Evolutionary conservation across 2,888 invertebrate genomes (phyloP).

Genomic region (Liopterus haemorrhoidalis): DNA sequence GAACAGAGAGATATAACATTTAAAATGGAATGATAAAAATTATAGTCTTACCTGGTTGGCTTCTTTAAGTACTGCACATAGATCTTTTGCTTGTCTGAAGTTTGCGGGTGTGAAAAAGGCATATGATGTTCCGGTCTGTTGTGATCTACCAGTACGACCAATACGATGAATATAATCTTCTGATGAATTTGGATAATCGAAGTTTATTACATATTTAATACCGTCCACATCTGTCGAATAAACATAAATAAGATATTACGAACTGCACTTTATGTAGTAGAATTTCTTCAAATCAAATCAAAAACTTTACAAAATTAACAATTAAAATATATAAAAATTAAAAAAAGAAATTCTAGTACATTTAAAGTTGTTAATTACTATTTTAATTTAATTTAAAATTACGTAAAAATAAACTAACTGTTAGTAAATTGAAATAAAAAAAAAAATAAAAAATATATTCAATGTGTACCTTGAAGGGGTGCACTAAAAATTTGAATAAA

Average conservation of each 20-base stretch:
- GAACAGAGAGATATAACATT: background rate
- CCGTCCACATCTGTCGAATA: slow-evolving; percentile 82
- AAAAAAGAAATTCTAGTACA: slow-evolving; percentile 16
- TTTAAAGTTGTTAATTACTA: background rate
- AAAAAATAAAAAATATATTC: slow-evolving; percentile 15
- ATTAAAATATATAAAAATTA: slow-evolving; percentile 6
- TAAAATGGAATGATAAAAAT: background rate
- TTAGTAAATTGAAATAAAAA: slow-evolving; percentile 21
- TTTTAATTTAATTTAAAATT: slow-evolving; percentile 1
- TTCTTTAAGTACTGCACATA: slow-evolving; percentile 82
- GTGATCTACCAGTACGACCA: slow-evolving; percentile 85
- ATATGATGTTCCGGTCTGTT: slow-evolving; percentile 85
- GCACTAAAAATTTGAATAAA: slow-evolving; percentile 12
- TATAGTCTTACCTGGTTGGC: slow-evolving; percentile 69
- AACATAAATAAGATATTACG: slow-evolving; percentile 14
- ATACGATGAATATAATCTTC: slow-evolving; percentile 96
- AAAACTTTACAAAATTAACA: slow-evolving; percentile 5
- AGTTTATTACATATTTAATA: slow-evolving; percentile 93
- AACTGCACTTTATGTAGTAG: slow-evolving; percentile 9
- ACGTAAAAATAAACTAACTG: slow-evolving; percentile 9
- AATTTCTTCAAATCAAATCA: slow-evolving; percentile 10
- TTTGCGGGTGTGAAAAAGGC: slow-evolving; percentile 91
- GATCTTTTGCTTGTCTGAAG: slow-evolving; percentile 79
- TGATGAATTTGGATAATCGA: slow-evolving; percentile 91
- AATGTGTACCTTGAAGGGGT: too few relatives aligned